A percentile compares a stretch with the other conserved stretches of the same genome.
Conservation (phyloP, 2,113 vertebrate species). For the Centropus unirufus region DNA sequence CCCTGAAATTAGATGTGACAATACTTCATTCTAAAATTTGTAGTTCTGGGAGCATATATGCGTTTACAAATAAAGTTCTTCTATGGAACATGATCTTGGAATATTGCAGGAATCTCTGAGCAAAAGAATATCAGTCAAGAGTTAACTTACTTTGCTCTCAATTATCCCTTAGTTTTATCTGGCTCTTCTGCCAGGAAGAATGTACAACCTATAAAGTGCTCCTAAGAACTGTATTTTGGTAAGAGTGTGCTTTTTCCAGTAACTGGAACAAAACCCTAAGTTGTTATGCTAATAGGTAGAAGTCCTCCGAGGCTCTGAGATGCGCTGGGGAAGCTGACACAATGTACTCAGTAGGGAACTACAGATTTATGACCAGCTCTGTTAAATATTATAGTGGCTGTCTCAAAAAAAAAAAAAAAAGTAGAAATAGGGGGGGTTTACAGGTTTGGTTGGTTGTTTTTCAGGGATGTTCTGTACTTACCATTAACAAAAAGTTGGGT, state of each 20-base stretch:
- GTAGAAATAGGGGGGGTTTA: neutral
- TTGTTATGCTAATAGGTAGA: neutral
- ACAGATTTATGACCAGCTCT: neutral
- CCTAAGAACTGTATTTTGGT: neutral
- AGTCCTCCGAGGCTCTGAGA: neutral
- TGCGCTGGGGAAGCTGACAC: neutral
- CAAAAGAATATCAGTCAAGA: neutral
- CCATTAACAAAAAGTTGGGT: neutral
- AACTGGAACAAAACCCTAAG: neutral
- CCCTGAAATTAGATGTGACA: neutral
- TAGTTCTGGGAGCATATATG: neutral
- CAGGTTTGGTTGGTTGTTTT: neutral
- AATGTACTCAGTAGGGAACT: neutral
- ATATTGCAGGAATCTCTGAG: neutral
- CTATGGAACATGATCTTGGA: neutral
- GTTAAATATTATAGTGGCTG: neutral
- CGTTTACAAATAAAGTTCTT: neutral
- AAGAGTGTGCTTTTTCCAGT: neutral
- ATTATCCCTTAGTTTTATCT: neutral
- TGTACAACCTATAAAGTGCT: neutral
- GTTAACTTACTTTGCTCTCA: neutral
- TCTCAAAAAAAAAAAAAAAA: neutral
- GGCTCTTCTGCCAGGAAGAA: neutral
- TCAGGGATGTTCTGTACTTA: neutral
- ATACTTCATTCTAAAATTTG: neutral